phyloP scores from a whole-genome alignment of 2,113 vertebrate genomes.

The Corythoichthys haematopterus region DNA sequence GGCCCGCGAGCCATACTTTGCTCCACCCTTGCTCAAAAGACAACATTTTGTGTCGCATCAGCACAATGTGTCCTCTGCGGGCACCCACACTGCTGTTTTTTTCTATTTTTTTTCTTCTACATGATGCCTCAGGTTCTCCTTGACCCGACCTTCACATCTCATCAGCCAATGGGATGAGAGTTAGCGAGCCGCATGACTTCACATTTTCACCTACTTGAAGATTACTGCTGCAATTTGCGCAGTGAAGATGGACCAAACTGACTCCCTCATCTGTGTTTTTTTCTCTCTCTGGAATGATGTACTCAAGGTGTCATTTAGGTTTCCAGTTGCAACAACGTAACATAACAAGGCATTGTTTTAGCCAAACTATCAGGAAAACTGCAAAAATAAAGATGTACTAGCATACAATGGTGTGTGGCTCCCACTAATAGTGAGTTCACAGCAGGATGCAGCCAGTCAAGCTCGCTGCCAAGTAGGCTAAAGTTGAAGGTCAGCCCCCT shows the following conservation, averaged over 20 bases:
- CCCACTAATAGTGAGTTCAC: too few species aligned
- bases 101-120: not conserved
- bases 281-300: constrained; percentile 15
- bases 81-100: not conserved
- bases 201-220: not conserved
- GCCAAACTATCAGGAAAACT: too few species aligned
- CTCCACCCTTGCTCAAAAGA: not conserved
- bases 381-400: too few species aligned
- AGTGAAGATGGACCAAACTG: constrained; percentile 13
- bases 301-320: constrained; percentile 12
- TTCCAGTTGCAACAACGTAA: too few species aligned
- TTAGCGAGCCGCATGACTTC: not conserved
- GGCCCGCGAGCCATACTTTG: not conserved
- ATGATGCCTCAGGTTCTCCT: constrained; percentile 11
- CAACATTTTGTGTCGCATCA: constrained; percentile 16
- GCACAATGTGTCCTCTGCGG: not conserved
- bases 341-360: too few species aligned
- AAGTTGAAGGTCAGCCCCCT: constrained; percentile 34
- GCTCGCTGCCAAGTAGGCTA: constrained; percentile 9
- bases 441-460: not conserved
- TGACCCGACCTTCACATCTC: constrained; percentile 2
- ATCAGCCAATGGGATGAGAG: constrained; percentile 21
- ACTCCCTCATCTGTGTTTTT: constrained; percentile 3
- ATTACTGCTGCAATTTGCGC: not conserved
- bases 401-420: too few species aligned